Evolutionary conservation across 1,140 invertebrate species (phyloP), one percentile per base, ranked within the genome.

Genomic region (Anoplophora glabripennis): DNA sequence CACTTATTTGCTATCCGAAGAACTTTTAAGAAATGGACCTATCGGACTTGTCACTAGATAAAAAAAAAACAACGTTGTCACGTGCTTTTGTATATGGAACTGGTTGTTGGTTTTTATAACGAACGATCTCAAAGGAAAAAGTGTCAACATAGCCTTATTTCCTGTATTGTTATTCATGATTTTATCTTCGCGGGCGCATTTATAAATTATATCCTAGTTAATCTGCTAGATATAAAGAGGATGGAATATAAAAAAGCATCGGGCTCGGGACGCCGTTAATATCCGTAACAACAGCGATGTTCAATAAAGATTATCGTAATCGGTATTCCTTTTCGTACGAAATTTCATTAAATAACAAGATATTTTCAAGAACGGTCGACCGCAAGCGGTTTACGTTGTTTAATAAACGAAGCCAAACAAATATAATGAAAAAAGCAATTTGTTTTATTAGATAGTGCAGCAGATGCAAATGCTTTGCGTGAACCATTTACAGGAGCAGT

Each of bases 61-160:
- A 28, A 28, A 28, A 28, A 3, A 28, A 28, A 28, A 28, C 2
- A 3, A 28, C 21, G 5, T 28, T 28, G 21, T 28, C 21, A 28
- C 21, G 21, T 28, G 21, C 21, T 28, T 28, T 28, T 2, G 21
- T 28, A n/a, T 28, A 28, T 28, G 5, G 21, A 28, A 28, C 15
- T 45, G 15, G 14, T 18, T 45, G 42, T 45, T 45, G 14, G 17
- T 45, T 45, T 45, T 45, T 18, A 45, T 17, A 45, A 17, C 10
- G 42, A 18, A 15, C 42, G 7, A 18, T 15, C 12, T 45, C 17
- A 17, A 41, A 41, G n/a, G 21, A 41, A n/a, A 45, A 45, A 45
- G 42, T 45, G 42, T 45, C 42, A 45, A 45, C 42, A 45, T 45
- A 45, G 42, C 15, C 42, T 45, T 45, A 45, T 45, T 45, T 45